Percentiles rank a stretch among this genome's conserved stretches.
These are phyloP conservation scores for Cyclura pinguis DNA, from an alignment of 2,797 vertebrate genomes.

Conservation along the genomic window DNA sequence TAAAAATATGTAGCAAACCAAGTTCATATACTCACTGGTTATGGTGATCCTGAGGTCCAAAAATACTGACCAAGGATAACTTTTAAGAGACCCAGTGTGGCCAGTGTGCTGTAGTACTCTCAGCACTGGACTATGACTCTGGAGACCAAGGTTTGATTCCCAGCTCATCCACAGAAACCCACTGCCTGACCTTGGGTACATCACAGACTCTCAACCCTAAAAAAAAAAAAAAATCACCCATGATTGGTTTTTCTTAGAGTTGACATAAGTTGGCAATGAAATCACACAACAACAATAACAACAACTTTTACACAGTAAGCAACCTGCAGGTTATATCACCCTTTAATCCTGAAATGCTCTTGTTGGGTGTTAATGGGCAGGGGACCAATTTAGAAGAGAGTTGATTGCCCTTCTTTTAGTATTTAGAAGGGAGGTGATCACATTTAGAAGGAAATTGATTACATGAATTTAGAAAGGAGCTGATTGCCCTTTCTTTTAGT, in stretches of 20 bases:
- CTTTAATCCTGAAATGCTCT: background rate
- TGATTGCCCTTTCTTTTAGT: constrained; percentile 11
- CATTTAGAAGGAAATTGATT: background rate
- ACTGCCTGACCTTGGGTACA: too few species aligned
- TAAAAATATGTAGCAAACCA: background rate
- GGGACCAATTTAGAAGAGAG: background rate
- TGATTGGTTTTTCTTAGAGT: too few species aligned
- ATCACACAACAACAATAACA: too few species aligned
- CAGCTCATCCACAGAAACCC: too few species aligned
- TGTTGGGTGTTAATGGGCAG: background rate
- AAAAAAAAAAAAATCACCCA: too few species aligned
- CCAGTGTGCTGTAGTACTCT: too few species aligned
- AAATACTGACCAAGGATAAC: background rate
- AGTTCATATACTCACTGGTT: background rate
- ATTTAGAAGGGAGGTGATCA: background rate
- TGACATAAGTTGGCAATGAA: too few species aligned
- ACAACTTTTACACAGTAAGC: background rate
- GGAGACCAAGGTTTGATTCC: too few species aligned
- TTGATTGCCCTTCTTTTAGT: background rate
- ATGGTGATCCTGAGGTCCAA: background rate
- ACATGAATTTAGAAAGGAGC: constrained; percentile 6
- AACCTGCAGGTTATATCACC: background rate
- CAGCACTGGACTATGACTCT: too few species aligned
- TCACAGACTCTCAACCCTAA: too few species aligned
- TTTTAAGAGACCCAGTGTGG: too few species aligned